phyloP scores from a whole-genome alignment of 2,888 invertebrate species.

The Euproctis similis region DNA sequence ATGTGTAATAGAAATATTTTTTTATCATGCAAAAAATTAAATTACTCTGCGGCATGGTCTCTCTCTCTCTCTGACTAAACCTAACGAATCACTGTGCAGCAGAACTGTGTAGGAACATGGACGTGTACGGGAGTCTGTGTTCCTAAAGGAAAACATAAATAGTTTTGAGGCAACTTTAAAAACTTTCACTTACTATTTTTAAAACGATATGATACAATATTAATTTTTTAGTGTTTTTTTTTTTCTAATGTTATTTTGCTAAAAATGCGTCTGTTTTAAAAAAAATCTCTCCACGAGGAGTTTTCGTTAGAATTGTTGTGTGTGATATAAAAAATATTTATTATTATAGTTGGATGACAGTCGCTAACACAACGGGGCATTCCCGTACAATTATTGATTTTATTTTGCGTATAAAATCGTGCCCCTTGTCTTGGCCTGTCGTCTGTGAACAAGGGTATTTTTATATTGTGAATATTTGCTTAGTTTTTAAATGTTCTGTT shows the following conservation, averaged over 20 bases:
- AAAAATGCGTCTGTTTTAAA: too few relatives aligned
- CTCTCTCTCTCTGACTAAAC: constrained; percentile 29
- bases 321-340: constrained; percentile 70
- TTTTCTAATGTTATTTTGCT: too few relatives aligned
- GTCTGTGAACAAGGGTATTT: constrained; percentile 65
- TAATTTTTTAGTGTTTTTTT: constrained; percentile 28
- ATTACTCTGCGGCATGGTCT: constrained; percentile 60
- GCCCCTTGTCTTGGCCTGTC: constrained; percentile 75
- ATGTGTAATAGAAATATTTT: constrained; percentile 54
- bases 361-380: constrained; percentile 69
- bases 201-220: constrained; percentile 23
- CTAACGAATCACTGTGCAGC: constrained; percentile 35
- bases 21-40: constrained; percentile 47
- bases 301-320: too few relatives aligned
- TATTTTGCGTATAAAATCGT: constrained; percentile 74
- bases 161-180: constrained; percentile 39
- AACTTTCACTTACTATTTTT: too few relatives aligned
- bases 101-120: constrained; percentile 52
- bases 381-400: constrained; percentile 71
- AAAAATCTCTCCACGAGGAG: constrained; percentile 38
- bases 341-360: constrained; percentile 69
- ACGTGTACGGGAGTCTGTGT: constrained; percentile 74
- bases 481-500: constrained; percentile 54
- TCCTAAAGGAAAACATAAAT: constrained; percentile 69
- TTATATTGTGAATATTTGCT: constrained; percentile 57